Evolutionary conservation across 1,140 invertebrate species (phyloP).

Genomic region (Pseudomyrmex pallidus): DNA sequence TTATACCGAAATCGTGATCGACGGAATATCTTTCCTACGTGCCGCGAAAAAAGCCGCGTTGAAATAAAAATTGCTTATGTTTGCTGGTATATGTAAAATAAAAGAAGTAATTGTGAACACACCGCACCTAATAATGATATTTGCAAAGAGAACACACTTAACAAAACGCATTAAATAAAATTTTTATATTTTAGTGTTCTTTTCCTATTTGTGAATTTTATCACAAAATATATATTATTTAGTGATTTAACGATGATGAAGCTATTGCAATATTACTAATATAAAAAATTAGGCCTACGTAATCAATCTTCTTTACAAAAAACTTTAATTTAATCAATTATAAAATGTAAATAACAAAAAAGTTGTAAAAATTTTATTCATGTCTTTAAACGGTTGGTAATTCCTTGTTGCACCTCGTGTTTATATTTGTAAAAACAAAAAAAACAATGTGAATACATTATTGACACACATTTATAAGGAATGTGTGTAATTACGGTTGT

Average conservation of each 20-base stretch:
- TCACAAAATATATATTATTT: not conserved
- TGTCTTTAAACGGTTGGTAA: not conserved
- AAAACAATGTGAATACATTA: not conserved
- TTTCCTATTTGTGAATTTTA: constrained; percentile 18
- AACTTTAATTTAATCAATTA: constrained; percentile 18
- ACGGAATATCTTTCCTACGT: constrained; percentile 44
- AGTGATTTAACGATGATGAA: not conserved
- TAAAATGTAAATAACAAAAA: constrained; percentile 29
- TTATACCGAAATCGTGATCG: constrained; percentile 85
- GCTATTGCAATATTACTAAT: constrained; percentile 7
- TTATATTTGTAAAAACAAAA: not conserved
- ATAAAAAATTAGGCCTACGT: constrained; percentile 17
- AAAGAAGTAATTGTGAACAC: not conserved
- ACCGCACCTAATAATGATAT: not conserved
- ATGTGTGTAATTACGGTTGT: constrained; percentile 8
- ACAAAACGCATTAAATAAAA: constrained; percentile 2
- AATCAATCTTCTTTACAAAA: not conserved
- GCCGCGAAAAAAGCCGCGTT: not conserved
- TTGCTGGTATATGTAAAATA: not conserved
- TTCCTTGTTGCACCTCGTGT: not conserved
- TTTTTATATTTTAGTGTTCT: constrained; percentile 6
- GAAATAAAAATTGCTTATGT: not conserved
- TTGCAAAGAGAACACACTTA: not conserved
- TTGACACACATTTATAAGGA: not conserved
- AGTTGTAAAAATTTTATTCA: not conserved